phyloP scores from a whole-genome alignment of 2,113 vertebrate species.

The Boleophthalmus pectinirostris region DNA sequence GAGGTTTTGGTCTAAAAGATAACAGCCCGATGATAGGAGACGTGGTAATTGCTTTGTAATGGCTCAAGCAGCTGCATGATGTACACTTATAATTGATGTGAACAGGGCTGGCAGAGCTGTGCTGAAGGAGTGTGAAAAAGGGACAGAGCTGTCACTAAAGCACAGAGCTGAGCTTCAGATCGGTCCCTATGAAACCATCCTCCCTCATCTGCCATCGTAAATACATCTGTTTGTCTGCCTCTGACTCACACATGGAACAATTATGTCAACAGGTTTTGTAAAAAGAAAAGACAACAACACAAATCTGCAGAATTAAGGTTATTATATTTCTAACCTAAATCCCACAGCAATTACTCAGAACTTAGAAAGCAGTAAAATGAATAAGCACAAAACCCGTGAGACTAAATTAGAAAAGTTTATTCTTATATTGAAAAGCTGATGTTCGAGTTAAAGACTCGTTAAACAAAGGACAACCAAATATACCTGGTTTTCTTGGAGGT shows the following conservation, averaged over 20 bases:
- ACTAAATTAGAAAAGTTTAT: neutral
- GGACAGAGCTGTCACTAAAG: conserved; percentile 31
- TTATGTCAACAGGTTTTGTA: conserved; percentile 34
- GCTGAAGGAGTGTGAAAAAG: conserved; percentile 42
- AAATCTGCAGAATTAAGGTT: neutral
- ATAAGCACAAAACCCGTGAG: no score
- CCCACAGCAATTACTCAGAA: neutral
- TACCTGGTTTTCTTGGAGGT: no score
- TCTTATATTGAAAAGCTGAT: neutral
- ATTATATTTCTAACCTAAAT: neutral
- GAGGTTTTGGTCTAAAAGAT: conserved; percentile 10
- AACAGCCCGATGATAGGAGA: conserved; percentile 25
- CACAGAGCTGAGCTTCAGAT: conserved; percentile 43
- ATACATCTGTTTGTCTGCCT: conserved; percentile 40
- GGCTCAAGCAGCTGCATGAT: conserved; percentile 54
- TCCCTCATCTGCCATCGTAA: conserved; percentile 32
- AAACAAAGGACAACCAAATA: no score
- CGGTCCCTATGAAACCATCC: conserved; percentile 53
- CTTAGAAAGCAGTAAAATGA: neutral
- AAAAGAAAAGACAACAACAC: conserved; percentile 23
- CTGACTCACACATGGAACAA: conserved; percentile 41
- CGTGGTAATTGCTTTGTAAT: conserved; percentile 33
- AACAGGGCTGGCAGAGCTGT: conserved; percentile 27
- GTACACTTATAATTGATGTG: conserved; percentile 45
- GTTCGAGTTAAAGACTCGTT: neutral